A percentile compares a stretch with the other conserved stretches of the same genome.
Evolutionary conservation across 2,888 invertebrate genomes (phyloP).

Genomic region (Heliconius hortense): DNA sequence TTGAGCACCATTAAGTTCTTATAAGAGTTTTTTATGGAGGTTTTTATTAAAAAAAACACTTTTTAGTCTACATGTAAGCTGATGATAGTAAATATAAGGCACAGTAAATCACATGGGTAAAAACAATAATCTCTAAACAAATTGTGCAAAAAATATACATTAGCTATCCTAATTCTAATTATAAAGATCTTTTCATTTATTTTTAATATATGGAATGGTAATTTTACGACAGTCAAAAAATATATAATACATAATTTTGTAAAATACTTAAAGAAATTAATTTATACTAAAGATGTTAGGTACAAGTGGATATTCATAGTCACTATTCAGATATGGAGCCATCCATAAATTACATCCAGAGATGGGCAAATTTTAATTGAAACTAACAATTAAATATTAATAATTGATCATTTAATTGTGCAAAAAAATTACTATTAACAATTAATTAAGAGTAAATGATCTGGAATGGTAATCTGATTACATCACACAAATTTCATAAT

Average conservation of each 20-base stretch:
- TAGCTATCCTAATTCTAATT: conserved; percentile 35
- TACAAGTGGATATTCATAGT: conserved; percentile 15
- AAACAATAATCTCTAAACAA: conserved; percentile 41
- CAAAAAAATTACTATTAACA: no score
- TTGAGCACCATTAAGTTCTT: no score
- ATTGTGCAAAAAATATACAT: conserved; percentile 33
- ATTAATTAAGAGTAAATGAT: no score
- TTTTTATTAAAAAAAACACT: neutral
- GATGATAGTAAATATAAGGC: conserved; percentile 60
- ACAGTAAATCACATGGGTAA: conserved; percentile 63
- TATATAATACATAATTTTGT: conserved; percentile 28
- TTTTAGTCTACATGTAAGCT: conserved; percentile 31
- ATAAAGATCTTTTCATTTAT: conserved; percentile 28
- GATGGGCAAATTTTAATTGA: no score
- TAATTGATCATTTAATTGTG: no score
- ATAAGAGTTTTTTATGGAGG: no score
- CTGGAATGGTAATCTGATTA: no score
- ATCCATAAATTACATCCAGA: neutral
- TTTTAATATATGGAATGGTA: conserved; percentile 53
- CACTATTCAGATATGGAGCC: neutral
- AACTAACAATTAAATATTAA: no score
- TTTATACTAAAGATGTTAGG: conserved; percentile 9
- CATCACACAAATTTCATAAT: no score
- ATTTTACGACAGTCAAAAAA: conserved; percentile 59
- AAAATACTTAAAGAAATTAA: neutral